Percentiles rank a stretch among this genome's conserved stretches.
Evolutionary conservation across 2,113 vertebrate species (phyloP).

Genomic region (Probosciger aterrimus): DNA sequence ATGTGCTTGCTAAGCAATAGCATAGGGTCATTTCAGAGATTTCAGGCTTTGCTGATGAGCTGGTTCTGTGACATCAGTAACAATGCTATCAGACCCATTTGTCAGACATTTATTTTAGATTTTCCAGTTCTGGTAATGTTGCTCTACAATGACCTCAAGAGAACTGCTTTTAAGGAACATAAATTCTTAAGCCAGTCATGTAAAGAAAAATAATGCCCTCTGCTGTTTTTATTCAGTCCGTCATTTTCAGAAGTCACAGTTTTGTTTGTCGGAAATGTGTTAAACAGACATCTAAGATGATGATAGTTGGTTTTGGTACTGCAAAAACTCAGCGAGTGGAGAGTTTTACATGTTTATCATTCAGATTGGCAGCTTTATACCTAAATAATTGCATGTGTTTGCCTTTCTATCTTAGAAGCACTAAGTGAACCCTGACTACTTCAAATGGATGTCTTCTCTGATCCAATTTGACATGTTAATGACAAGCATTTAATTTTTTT

Average conservation of each 20-base stretch:
- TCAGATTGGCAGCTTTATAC: slow-evolving; percentile 34
- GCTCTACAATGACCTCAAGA: background rate
- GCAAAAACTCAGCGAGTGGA: background rate
- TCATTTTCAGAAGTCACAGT: background rate
- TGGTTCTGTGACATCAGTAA: background rate
- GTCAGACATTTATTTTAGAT: background rate
- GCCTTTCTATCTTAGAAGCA: background rate
- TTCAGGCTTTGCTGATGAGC: background rate
- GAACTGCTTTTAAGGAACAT: background rate
- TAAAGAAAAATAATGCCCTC: slow-evolving; percentile 20
- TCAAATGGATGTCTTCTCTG: slow-evolving; percentile 1
- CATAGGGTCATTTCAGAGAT: background rate
- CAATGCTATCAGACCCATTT: background rate
- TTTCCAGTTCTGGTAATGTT: background rate
- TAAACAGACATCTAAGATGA: background rate
- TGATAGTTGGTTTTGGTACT: background rate
- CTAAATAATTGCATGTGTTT: slow-evolving; percentile 31
- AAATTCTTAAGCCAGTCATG: background rate
- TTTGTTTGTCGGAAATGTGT: background rate
- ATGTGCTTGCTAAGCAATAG: background rate
- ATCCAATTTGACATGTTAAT: slow-evolving; percentile 46
- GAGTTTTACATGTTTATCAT: slow-evolving; percentile 10
- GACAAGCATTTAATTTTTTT: slow-evolving; percentile 35
- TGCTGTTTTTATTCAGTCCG: background rate
- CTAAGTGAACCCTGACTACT: slow-evolving; percentile 20